Conservation (phyloP, 53 echinoderm and acorn worm genomes). For the Luidia sarsii region DNA sequence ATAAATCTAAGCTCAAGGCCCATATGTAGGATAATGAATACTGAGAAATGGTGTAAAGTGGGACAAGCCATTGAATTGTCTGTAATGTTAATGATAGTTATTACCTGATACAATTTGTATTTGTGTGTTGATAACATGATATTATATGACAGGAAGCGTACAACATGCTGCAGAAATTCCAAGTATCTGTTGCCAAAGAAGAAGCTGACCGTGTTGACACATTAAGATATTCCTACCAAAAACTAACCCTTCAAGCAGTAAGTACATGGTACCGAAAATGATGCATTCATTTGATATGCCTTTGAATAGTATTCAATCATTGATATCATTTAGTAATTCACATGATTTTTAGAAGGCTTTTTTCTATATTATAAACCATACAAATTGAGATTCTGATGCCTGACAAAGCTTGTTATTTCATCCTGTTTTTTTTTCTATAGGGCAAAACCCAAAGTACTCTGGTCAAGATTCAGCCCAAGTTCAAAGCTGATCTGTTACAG, state of each 20-base stretch:
- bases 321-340: too few relatives aligned
- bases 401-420: neutral
- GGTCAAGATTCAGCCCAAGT: constrained; percentile 89
- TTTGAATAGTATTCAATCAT: too few relatives aligned
- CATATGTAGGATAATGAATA: too few relatives aligned
- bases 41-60: too few relatives aligned
- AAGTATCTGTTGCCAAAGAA: constrained; percentile 86
- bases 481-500: constrained; percentile 79
- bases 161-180: constrained; percentile 95
- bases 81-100: too few relatives aligned
- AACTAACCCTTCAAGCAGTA: constrained; percentile 85
- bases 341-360: too few relatives aligned
- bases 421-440: constrained; percentile 44
- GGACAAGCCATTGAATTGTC: too few relatives aligned
- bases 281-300: too few relatives aligned
- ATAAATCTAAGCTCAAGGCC: too few relatives aligned
- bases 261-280: constrained; percentile 56
- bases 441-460: constrained; percentile 75
- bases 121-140: too few relatives aligned
- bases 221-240: constrained; percentile 93
- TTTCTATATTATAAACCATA: too few relatives aligned
- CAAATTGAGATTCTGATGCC: too few relatives aligned
- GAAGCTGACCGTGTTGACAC: constrained; percentile 92
- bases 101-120: neutral
- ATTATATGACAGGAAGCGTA: constrained; percentile 81